These are phyloP conservation scores for Crotophaga sulcirostris DNA, from an alignment of 2,113 vertebrate species.

Conservation along the genomic window DNA sequence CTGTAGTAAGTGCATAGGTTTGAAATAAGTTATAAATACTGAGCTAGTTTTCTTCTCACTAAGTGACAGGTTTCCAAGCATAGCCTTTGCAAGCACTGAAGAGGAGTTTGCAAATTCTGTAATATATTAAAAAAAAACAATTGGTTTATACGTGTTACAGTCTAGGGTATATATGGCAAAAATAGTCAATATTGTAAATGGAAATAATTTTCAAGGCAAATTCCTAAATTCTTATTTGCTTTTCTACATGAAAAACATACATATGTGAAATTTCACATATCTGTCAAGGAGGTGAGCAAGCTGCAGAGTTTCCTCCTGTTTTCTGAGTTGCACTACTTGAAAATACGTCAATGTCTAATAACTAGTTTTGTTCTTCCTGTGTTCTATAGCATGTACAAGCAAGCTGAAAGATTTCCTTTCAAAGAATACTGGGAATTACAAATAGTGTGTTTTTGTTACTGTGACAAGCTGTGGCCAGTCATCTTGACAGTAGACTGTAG, in stretches of 20 bases:
- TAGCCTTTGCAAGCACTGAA: background rate
- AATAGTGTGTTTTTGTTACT: background rate
- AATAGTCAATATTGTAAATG: background rate
- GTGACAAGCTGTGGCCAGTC: background rate
- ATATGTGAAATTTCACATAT: background rate
- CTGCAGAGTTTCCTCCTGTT: background rate
- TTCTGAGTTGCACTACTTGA: background rate
- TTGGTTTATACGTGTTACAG: background rate
- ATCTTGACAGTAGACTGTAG: background rate
- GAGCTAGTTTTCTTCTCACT: background rate
- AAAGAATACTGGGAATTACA: background rate
- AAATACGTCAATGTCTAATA: background rate
- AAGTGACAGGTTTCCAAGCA: background rate
- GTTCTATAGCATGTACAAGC: background rate
- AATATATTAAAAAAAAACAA: background rate
- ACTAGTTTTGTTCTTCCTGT: background rate
- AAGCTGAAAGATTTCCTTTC: background rate
- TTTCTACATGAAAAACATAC: background rate
- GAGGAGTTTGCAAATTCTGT: background rate
- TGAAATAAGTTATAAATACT: background rate
- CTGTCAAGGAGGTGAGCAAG: background rate
- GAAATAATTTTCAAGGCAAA: background rate
- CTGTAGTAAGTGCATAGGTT: constrained; percentile 70
- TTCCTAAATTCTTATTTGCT: background rate
- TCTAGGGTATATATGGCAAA: background rate